phyloP scores from a whole-genome alignment of 2,888 invertebrate genomes.

The Gymnoscelis rufifasciata region DNA sequence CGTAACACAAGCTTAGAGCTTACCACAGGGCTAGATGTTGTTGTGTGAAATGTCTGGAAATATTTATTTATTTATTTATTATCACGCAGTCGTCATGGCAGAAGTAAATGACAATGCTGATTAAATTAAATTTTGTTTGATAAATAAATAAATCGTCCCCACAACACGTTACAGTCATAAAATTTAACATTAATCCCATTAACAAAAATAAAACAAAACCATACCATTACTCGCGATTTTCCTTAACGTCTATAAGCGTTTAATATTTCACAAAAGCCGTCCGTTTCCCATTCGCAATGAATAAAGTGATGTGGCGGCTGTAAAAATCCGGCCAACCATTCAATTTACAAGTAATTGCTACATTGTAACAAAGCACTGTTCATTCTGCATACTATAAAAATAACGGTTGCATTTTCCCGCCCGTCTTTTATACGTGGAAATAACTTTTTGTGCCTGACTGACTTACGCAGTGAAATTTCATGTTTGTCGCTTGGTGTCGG shows the following conservation, averaged over 20 bases:
- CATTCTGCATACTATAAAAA: conserved; percentile 58
- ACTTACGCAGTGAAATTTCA: not conserved
- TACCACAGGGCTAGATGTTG: no score
- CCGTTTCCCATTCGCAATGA: conserved; percentile 14
- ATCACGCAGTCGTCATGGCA: no score
- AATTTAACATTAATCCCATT: not conserved
- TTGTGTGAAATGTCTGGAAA: no score
- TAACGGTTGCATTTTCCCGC: conserved; percentile 60
- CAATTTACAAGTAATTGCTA: conserved; percentile 31
- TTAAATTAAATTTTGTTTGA: no score
- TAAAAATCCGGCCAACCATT: conserved; percentile 27
- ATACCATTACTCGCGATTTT: not conserved
- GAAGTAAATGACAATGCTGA: no score
- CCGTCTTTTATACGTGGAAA: conserved; percentile 22
- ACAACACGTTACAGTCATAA: not conserved
- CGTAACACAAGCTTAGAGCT: no score
- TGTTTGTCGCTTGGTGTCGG: not conserved
- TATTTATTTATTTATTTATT: no score
- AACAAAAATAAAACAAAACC: not conserved
- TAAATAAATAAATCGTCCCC: no score
- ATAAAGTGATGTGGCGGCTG: conserved; percentile 20
- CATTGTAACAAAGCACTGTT: conserved; percentile 30
- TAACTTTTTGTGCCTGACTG: not conserved
- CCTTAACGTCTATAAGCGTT: not conserved
- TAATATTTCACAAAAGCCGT: conserved; percentile 8